phyloP scores from a whole-genome alignment of 2,113 vertebrate species.

The Aegotheles bennettii region DNA sequence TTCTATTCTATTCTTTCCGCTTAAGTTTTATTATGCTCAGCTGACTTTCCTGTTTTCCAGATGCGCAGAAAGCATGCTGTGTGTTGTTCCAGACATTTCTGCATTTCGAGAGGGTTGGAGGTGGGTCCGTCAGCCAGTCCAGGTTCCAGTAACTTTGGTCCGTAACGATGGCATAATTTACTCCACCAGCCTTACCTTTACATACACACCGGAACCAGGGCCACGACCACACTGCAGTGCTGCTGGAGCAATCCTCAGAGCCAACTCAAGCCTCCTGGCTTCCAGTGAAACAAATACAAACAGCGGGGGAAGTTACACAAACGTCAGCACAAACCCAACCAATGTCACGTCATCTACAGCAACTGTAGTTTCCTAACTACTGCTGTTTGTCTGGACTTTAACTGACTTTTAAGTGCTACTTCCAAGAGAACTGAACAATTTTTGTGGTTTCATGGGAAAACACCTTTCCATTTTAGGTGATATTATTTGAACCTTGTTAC shows the following conservation, averaged over 20 bases:
- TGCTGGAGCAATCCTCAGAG: conserved; percentile 93
- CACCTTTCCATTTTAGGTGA: conserved; percentile 71
- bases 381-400: conserved; percentile 68
- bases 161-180: conserved; percentile 98
- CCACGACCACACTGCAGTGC: conserved; percentile 96
- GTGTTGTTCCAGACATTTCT: conserved; percentile 98
- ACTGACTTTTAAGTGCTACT: conserved; percentile 80
- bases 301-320: conserved; percentile 83
- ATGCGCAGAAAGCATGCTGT: conserved; percentile 97
- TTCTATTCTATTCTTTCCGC: background rate
- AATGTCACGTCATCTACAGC: conserved; percentile 91
- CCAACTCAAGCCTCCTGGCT: conserved; percentile 86
- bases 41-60: conserved; percentile 63
- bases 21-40: background rate
- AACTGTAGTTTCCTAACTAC: conserved; percentile 94
- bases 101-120: conserved; percentile 98
- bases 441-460: conserved; percentile 84
- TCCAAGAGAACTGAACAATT: conserved; percentile 75
- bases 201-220: conserved; percentile 97
- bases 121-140: conserved; percentile 98
- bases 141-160: conserved; percentile 98
- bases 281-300: conserved; percentile 79
- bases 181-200: conserved; percentile 99
- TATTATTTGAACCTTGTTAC: conserved; percentile 66
- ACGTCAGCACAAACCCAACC: conserved; percentile 81